phyloP scores from a whole-genome alignment of 2,113 vertebrate species.

The Xenopus tropicalis region UCB_Xtro_10.0 CM004448.2:30094001-30094500 shows the following conservation, averaged over 20 bases:
- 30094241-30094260: too few relatives aligned
- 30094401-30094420: too few relatives aligned
- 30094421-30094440: too few relatives aligned
- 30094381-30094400: constrained; percentile 22
- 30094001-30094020: constrained; percentile 13
- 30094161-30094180: constrained; percentile 9
- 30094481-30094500: too few relatives aligned
- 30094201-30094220: not conserved
- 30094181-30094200: constrained; percentile 4
- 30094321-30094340: constrained; percentile 22
- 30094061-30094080: constrained; percentile 29
- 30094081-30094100: constrained; percentile 24
- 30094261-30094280: not conserved
- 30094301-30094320: constrained; percentile 8
- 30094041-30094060: constrained; percentile 28
- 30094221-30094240: constrained; percentile 6
- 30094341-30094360: constrained; percentile 23
- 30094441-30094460: too few relatives aligned
- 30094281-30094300: constrained; percentile 7
- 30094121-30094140: constrained; percentile 19
- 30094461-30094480: too few relatives aligned
- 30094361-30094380: constrained; percentile 17
- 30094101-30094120: constrained; percentile 3
- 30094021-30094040: constrained; percentile 14
- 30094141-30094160: constrained; percentile 10